Evolutionary conservation across 2,888 invertebrate species (phyloP).

Genomic region (Eupithecia tripunctaria): DNA sequence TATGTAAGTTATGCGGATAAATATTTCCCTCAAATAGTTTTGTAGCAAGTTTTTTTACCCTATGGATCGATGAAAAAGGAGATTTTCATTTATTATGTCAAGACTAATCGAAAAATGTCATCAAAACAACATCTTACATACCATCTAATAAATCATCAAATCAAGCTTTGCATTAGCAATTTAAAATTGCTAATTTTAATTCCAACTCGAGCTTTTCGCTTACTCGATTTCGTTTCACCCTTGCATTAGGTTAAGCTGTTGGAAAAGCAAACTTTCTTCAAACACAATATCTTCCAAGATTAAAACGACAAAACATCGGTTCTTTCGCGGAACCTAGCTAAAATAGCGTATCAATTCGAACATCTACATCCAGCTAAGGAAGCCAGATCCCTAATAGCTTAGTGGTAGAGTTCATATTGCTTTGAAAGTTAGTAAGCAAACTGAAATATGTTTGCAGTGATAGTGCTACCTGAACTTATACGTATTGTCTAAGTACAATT

Average conservation of each 20-base stretch:
- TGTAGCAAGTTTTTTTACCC: neutral
- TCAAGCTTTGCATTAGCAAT: too few species aligned
- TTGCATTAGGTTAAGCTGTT: conserved; percentile 58
- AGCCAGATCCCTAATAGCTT: conserved; percentile 25
- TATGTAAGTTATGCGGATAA: neutral
- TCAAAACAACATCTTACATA: neutral
- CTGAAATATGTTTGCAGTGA: conserved; percentile 53
- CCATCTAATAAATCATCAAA: neutral
- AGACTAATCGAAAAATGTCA: neutral
- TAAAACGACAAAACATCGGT: conserved; percentile 51
- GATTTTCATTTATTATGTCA: neutral
- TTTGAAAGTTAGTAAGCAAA: conserved; percentile 29
- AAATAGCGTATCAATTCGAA: conserved; percentile 39
- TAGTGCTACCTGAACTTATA: conserved; percentile 75
- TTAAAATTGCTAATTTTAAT: neutral
- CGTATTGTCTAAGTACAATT: conserved; percentile 72
- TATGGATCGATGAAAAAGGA: neutral
- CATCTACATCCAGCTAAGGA: conserved; percentile 23
- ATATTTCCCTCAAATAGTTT: neutral
- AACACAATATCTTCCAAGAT: conserved; percentile 53
- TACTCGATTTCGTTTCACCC: conserved; percentile 39
- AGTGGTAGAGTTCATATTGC: conserved; percentile 44
- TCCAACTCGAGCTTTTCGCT: conserved; percentile 8
- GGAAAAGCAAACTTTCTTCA: conserved; percentile 56
- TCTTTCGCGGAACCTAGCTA: conserved; percentile 59